Percentiles rank a stretch among this genome's conserved stretches.
Evolutionary conservation across 2,797 vertebrate species (phyloP).

Genomic region (Paramormyrops hopkinsi): DNA sequence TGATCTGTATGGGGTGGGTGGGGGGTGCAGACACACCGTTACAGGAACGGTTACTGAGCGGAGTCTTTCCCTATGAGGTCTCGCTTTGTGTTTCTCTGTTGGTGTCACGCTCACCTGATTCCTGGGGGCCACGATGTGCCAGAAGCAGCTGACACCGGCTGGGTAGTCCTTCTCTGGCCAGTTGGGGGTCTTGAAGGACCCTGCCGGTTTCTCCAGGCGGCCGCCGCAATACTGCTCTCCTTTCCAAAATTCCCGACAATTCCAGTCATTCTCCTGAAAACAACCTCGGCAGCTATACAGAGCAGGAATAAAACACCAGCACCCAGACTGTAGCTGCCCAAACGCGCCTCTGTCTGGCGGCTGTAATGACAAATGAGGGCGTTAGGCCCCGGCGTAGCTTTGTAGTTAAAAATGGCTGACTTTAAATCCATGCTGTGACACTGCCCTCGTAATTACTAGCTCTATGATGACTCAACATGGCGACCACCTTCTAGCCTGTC

Average conservation of each 20-base stretch:
- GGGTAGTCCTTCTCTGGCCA: conserved; percentile 97
- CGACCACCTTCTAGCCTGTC: conserved; percentile 13
- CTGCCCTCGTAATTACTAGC: conserved; percentile 25
- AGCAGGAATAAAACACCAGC: not conserved
- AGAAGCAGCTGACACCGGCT: conserved; percentile 87
- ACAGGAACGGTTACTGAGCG: not conserved
- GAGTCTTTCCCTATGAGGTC: not conserved
- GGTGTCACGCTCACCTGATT: conserved; percentile 70
- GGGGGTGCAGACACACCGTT: not conserved
- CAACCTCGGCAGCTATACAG: not conserved
- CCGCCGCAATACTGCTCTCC: conserved; percentile 96
- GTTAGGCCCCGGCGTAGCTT: not conserved
- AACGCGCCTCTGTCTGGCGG: not conserved
- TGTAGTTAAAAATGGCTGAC: conserved; percentile 22
- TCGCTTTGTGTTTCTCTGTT: not conserved
- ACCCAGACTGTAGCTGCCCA: not conserved
- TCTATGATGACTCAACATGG: conserved; percentile 26
- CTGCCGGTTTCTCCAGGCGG: conserved; percentile 75
- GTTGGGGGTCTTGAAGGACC: conserved; percentile 91
- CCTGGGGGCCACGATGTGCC: conserved; percentile 92
- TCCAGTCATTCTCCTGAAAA: conserved; percentile 14
- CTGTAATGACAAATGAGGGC: not conserved
- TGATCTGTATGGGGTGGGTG: conserved; percentile 55
- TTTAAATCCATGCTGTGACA: conserved; percentile 24
- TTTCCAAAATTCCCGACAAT: conserved; percentile 40